Evolutionary conservation across 2,797 vertebrate species (phyloP).

Genomic region (Adelosebastes latens): DNA sequence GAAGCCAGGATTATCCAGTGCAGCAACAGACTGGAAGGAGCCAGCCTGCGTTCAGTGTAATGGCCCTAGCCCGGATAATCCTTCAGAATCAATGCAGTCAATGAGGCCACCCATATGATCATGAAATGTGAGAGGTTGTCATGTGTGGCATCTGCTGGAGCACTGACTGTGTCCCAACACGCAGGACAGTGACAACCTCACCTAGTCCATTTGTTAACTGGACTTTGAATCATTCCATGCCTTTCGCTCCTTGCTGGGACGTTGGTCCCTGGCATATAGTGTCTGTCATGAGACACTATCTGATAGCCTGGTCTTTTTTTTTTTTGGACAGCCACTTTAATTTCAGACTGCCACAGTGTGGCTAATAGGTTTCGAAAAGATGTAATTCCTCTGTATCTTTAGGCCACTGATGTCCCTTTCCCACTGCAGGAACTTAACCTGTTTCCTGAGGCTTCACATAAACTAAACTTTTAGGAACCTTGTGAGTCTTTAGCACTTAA

Average conservation of each 20-base stretch:
- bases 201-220: constrained; percentile 34
- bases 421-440: constrained; percentile 23
- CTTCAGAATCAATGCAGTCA: constrained; percentile 79
- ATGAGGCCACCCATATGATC: constrained; percentile 76
- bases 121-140: constrained; percentile 76
- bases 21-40: constrained; percentile 75
- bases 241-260: constrained; percentile 27
- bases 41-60: constrained; percentile 67
- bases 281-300: constrained; percentile 55
- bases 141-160: constrained; percentile 68
- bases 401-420: constrained; percentile 37
- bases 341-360: constrained; percentile 63
- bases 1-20: constrained; percentile 71
- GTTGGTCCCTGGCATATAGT: constrained; percentile 25
- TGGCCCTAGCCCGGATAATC: constrained; percentile 70
- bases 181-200: constrained; percentile 30
- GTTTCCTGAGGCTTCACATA: constrained; percentile 13
- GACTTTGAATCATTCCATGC: constrained; percentile 40
- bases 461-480: constrained; percentile 2
- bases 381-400: constrained; percentile 68
- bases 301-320: background rate
- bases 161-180: constrained; percentile 48
- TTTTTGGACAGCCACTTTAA: constrained; percentile 44
- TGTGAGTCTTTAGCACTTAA: background rate
- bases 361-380: constrained; percentile 73